A percentile compares a stretch with the other conserved stretches of the same genome.
These are phyloP conservation scores for Tipula lateralis DNA, from an alignment of 2,888 invertebrate species.

Conservation along the genomic window DNA sequence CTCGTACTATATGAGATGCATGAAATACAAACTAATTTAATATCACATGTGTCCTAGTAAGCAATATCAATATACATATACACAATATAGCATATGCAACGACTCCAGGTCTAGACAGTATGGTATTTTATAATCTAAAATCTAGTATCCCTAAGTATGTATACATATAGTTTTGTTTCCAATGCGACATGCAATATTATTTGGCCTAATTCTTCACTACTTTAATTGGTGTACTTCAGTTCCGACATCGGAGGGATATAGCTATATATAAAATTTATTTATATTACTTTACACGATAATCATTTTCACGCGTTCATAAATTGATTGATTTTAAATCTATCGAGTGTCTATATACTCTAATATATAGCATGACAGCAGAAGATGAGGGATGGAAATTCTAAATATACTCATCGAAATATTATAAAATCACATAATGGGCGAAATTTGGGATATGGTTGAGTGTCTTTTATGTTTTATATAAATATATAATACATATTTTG, in stretches of 20 bases:
- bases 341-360: not conserved
- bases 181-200: not conserved
- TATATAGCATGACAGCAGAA: too few relatives aligned
- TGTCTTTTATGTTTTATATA: not conserved
- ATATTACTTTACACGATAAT: not conserved
- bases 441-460: not conserved
- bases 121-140: not conserved
- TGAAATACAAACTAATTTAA: too few relatives aligned
- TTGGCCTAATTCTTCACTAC: not conserved
- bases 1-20: not conserved
- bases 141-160: not conserved
- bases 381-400: not conserved
- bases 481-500: too few relatives aligned
- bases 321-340: not conserved
- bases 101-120: not conserved
- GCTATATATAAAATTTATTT: too few relatives aligned
- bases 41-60: not conserved
- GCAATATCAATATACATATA: not conserved
- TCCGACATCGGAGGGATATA: too few relatives aligned
- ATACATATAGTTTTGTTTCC: not conserved
- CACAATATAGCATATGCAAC: not conserved
- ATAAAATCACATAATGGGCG: not conserved
- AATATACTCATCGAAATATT: not conserved
- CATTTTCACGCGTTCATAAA: not conserved
- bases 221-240: not conserved